Base-by-base conservation (phyloP, 2,888 invertebrate species). In the Callyntrura guangdongensis region DNA sequence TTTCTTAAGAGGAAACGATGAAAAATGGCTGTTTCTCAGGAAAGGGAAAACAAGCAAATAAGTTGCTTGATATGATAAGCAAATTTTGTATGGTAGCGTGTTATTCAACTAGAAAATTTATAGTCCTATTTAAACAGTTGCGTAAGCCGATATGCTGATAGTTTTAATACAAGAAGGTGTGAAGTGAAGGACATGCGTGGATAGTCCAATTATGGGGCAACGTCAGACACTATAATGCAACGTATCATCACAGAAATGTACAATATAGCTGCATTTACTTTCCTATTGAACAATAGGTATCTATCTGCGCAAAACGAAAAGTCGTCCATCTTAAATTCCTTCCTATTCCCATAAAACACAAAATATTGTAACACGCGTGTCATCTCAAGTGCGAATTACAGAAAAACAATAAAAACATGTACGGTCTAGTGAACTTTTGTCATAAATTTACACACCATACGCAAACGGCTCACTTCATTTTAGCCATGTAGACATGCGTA, bases 401-500 rank as follows among this genome's bases (percentile, higher is more conserved):
- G n/a, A 77, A 86, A n/a, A 61, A 86, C 86, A 59, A 86, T 86
- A 86, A 74, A 86, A 74, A 61, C 69, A 17, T 67, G 36, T 67
- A 84, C 61, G 85, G 56, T 85, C 77, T 22, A 67, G 27, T 86
- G 64, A 72, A 77, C 77, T 67, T 67, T 27, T 69, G 36, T 27
- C 69, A 82, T 88, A 82, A 88, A 88, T 88, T 88, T 59, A 3
- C 27, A 12, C 79, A 36, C 72, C 64, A 72, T n/a, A 17, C n/a
- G n/a, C 53, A n/a, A 49, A 85, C 64, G 88, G 88, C 82, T 69
- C 87, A 87, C 79, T 88, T 88, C 72, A 53, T 59, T 20, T 82
- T 56, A 69, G 64, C 64, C 49, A 82, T 82, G 69, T 47, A 36
- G 36, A 36, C 36, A 36, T 36, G 6, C 36, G 36, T 67, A n/a